Evolutionary conservation across 2,888 invertebrate species (phyloP).

Genomic region (Diaprepes abbreviatus): DNA sequence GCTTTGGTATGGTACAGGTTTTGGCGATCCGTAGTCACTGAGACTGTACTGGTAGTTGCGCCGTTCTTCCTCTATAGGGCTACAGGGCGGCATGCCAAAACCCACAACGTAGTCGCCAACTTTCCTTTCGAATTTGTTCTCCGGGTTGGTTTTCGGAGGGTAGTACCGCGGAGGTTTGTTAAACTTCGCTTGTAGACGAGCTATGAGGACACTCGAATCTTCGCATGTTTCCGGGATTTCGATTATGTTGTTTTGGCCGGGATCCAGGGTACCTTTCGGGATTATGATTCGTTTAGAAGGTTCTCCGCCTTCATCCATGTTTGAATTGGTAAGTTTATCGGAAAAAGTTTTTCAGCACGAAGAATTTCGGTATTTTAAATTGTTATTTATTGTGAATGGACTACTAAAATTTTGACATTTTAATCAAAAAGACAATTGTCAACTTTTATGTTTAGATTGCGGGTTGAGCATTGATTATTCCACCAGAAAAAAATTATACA

Average conservation of each 20-base stretch:
- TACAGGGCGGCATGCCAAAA: constrained; percentile 16
- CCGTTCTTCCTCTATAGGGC: constrained; percentile 25
- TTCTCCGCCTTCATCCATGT: neutral
- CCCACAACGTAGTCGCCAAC: constrained; percentile 21
- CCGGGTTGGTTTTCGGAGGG: constrained; percentile 24
- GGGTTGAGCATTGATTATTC: too few relatives aligned
- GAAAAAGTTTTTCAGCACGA: neutral
- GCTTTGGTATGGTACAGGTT: neutral
- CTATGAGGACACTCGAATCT: constrained; percentile 33
- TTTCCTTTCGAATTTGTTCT: constrained; percentile 15
- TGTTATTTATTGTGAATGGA: neutral
- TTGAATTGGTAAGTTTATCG: neutral
- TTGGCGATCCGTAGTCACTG: constrained; percentile 17
- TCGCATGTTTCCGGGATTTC: constrained; percentile 33
- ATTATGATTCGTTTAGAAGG: constrained; percentile 23
- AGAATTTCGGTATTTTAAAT: neutral
- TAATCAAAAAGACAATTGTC: too few relatives aligned
- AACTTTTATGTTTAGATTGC: too few relatives aligned
- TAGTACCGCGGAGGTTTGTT: constrained; percentile 24
- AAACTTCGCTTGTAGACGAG: constrained; percentile 28
- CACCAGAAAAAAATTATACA: too few relatives aligned
- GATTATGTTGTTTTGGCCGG: constrained; percentile 22
- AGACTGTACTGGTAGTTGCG: constrained; percentile 16
- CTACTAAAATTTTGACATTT: neutral
- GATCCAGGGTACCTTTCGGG: constrained; percentile 34